phyloP scores from a whole-genome alignment of 37 sponge, comb jelly and placozoan species.

The Corticium candelabrum region DNA sequence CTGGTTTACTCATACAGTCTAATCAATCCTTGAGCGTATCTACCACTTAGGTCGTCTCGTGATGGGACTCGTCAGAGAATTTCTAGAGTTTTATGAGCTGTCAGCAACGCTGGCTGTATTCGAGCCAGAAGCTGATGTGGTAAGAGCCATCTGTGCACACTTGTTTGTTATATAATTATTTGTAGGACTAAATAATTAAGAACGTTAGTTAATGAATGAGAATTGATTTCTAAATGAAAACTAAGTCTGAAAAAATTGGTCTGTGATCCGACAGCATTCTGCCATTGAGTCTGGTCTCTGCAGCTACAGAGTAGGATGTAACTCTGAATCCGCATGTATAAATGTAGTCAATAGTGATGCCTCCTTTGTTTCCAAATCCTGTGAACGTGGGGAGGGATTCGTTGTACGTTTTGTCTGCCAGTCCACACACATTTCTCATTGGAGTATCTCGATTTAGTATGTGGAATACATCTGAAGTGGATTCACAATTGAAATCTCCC shows the following conservation, averaged over 20 bases:
- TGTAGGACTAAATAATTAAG: too few species aligned
- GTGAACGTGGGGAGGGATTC: not conserved
- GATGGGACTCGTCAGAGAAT: slow-evolving; percentile 14
- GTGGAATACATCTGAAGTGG: not conserved
- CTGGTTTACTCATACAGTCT: too few species aligned
- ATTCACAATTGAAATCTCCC: not conserved
- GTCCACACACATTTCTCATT: not conserved
- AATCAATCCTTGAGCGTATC: too few species aligned
- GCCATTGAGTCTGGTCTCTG: not conserved
- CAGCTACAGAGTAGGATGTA: not conserved
- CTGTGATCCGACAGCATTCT: not conserved
- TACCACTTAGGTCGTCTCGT: slow-evolving; percentile 3
- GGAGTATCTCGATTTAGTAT: not conserved
- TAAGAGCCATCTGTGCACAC: not conserved
- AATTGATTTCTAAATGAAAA: too few species aligned
- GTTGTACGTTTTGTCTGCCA: not conserved
- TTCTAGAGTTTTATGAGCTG: slow-evolving; percentile 21
- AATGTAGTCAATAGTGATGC: not conserved
- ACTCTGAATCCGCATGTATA: not conserved
- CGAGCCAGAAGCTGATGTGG: slow-evolving; percentile 11
- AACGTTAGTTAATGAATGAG: too few species aligned
- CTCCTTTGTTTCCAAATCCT: not conserved
- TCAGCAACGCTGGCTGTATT: slow-evolving; percentile 13
- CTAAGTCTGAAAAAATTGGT: too few species aligned
- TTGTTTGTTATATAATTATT: too few species aligned